phyloP scores from a whole-genome alignment of 2,113 vertebrate species.

The Bos taurus region ARS-UCD2.0 NC_037357.1:39668501-39669000 shows the following conservation, averaged over 20 bases:
- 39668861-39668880: background rate
- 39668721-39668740: background rate
- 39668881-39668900: background rate
- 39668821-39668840: background rate
- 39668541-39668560: background rate
- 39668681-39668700: background rate
- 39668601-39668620: background rate
- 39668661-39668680: background rate
- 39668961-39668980: background rate
- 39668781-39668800: background rate
- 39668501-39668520: background rate
- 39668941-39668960: background rate
- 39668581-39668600: background rate
- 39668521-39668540: background rate
- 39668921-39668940: background rate
- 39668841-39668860: background rate
- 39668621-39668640: background rate
- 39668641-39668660: background rate
- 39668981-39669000: background rate
- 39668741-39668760: background rate
- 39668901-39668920: background rate
- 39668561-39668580: background rate
- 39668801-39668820: background rate
- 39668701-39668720: background rate
- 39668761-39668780: background rate